Evolutionary conservation across 2,797 vertebrate species (phyloP), one percentile per base, ranked within the genome.

Genomic region (Adrianichthys oophorus): DNA sequence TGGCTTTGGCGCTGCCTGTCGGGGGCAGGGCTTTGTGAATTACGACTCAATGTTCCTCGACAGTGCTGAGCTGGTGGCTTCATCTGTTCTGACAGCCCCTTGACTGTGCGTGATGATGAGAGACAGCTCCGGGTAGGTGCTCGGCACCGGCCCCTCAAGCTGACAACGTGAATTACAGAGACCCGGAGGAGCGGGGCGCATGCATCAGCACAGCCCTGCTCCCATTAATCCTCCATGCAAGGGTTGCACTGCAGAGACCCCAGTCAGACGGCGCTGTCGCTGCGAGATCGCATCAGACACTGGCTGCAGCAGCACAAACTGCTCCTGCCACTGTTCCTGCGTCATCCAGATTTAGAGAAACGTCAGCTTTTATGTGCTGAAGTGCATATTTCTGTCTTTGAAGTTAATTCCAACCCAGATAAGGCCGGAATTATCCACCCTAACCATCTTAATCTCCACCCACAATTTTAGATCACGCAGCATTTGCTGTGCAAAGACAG

Each of bases 121-220:
- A 88, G 87, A 88, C 89, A 90, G 89, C 89, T 86, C 83, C 65
- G 83, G 82, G 74, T 88, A 81, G 78, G 83, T 18, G 77, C 82
- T 76, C 70, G 14, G 83, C 78, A 72, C 73, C 12, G 52, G 64
- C 80, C 87, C 86, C 82, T 82, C 85, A 87, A 87, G 83, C 90
- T 92, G 92, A 92, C 91, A 91, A 85, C 85, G 81, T 91, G 89
- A 91, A 91, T 92, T 92, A 92, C 86, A 70, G 79, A 82, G 70
- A 87, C 85, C 74, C 67, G 59, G 75, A 84, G 79, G 77, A 85
- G 82, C 78, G 70, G 26, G 52, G 76, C 68, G 80, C 76, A 78
- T 77, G 84, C 86, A 89, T 89, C 88, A 88, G 86, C 85, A 88
- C 81, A 84, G 79, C 83, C 74, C 67, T 56, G 60, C 77, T 77